phyloP scores from a whole-genome alignment of 2,888 invertebrate species.

The Limnephilus marmoratus region DNA sequence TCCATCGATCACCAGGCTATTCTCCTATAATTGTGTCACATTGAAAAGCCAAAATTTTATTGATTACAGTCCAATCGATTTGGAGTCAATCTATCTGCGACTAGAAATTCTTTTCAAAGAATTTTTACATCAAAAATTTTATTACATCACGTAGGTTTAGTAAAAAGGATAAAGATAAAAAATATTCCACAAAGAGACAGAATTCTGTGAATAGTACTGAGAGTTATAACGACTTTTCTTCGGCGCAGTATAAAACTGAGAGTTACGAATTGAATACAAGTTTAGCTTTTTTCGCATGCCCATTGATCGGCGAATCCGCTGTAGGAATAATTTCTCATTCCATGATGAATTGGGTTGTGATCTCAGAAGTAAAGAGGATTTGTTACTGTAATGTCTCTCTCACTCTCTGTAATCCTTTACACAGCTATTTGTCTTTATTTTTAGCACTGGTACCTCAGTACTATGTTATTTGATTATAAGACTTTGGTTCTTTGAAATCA shows the following conservation, averaged over 20 bases:
- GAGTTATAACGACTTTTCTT: conserved; percentile 2
- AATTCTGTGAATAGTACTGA: not conserved
- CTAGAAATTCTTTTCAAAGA: not conserved
- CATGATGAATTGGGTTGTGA: not conserved
- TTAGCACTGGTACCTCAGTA: too few relatives aligned
- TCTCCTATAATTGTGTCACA: too few relatives aligned
- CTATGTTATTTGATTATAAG: too few relatives aligned
- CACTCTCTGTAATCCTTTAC: too few relatives aligned
- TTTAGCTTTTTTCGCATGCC: not conserved
- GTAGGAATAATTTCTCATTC: conserved; percentile 16
- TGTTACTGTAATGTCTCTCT: not conserved
- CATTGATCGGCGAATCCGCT: conserved; percentile 3
- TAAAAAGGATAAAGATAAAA: not conserved
- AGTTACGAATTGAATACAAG: not conserved
- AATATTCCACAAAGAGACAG: not conserved
- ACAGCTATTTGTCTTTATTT: too few relatives aligned
- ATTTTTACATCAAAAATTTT: not conserved
- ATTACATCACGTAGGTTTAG: not conserved
- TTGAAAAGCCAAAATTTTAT: too few relatives aligned
- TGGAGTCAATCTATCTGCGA: too few relatives aligned
- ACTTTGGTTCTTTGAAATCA: too few relatives aligned
- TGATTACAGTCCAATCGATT: too few relatives aligned
- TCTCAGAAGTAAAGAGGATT: not conserved
- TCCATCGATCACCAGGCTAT: too few relatives aligned
- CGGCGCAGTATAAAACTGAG: not conserved